These are phyloP conservation scores for Synergus umbraculus DNA, from an alignment of 2,888 invertebrate genomes.

Conservation along the genomic window DNA sequence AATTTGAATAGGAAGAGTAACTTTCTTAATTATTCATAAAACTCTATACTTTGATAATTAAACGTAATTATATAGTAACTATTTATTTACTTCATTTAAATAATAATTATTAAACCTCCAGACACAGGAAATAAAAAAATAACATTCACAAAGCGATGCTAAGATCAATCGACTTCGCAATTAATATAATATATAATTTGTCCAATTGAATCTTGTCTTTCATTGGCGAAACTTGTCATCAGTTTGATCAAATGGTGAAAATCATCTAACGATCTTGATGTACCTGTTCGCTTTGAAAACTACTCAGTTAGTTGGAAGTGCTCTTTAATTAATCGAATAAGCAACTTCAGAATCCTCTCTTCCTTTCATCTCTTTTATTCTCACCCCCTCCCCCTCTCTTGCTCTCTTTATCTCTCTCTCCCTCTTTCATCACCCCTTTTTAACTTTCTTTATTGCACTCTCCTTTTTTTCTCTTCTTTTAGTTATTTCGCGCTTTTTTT, in stretches of 20 bases:
- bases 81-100: neutral
- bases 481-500: neutral
- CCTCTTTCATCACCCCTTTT: neutral
- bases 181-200: neutral
- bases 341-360: neutral
- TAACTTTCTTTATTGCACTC: neutral
- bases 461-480: neutral
- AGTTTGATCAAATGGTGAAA: neutral
- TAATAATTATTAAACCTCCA: neutral
- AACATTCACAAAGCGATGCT: neutral
- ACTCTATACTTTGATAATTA: too few species aligned
- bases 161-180: neutral
- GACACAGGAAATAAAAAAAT: neutral
- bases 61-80: too few species aligned
- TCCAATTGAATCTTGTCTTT: neutral
- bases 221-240: neutral
- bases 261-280: neutral
- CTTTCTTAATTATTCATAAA: too few species aligned
- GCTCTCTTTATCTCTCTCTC: neutral
- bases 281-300: neutral
- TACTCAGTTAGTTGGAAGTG: neutral
- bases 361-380: neutral
- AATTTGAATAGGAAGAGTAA: too few species aligned
- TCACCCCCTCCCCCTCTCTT: too few species aligned
- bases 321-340: constrained; percentile 3